These are phyloP conservation scores for Meloidogyne floridensis DNA, from an alignment of 1,140 invertebrate genomes.

Conservation along the genomic window DNA sequence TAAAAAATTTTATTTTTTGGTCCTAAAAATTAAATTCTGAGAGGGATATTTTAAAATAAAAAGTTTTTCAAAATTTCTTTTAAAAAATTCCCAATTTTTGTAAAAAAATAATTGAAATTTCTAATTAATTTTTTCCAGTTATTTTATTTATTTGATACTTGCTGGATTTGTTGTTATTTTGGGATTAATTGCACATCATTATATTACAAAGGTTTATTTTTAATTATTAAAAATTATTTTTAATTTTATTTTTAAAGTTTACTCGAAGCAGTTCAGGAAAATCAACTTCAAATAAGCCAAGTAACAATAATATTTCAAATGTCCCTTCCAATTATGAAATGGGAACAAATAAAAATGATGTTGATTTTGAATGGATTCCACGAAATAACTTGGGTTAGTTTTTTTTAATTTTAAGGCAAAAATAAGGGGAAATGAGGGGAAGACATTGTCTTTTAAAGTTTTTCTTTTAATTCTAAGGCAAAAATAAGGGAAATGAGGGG, in stretches of 20 bases:
- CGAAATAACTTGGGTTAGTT: constrained; percentile 76
- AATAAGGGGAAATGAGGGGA: too few species aligned
- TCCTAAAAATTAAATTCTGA: too few species aligned
- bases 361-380: constrained; percentile 97
- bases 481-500: too few species aligned
- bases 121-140: constrained; percentile 40
- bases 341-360: constrained; percentile 74
- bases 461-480: too few species aligned
- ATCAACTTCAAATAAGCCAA: constrained; percentile 2
- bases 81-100: too few species aligned
- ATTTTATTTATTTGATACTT: constrained; percentile 93
- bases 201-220: constrained; percentile 74
- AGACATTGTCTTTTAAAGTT: too few species aligned
- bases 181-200: constrained; percentile 85
- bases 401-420: not conserved
- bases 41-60: too few species aligned
- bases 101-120: not conserved
- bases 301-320: not conserved
- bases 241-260: not conserved
- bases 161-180: constrained; percentile 83
- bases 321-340: constrained; percentile 73
- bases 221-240: constrained; percentile 56
- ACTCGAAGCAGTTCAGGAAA: constrained; percentile 9
- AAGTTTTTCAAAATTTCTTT: too few species aligned
- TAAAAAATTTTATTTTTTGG: too few species aligned